These are phyloP conservation scores for Cosmopolites sordidus DNA, from an alignment of 2,888 invertebrate genomes.

Conservation along the genomic window DNA sequence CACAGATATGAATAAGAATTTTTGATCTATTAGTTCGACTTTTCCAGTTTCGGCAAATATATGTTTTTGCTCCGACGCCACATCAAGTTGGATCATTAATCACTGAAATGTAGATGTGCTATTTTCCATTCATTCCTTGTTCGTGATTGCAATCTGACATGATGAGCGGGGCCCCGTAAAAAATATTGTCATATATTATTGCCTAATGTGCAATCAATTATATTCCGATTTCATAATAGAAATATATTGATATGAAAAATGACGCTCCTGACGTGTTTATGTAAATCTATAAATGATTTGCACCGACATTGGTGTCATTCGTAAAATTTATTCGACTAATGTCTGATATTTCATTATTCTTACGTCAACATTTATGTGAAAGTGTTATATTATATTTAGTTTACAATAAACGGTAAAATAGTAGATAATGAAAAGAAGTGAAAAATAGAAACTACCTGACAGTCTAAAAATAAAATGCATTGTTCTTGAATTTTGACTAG, in stretches of 20 bases:
- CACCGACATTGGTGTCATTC: too few species aligned
- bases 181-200: slow-evolving; percentile 29
- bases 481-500: too few species aligned
- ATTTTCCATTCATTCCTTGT: slow-evolving; percentile 29
- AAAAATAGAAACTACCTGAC: too few species aligned
- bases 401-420: too few species aligned
- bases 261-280: too few species aligned
- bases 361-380: too few species aligned
- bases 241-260: slow-evolving; percentile 10
- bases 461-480: too few species aligned
- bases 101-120: slow-evolving; percentile 31
- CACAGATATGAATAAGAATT: slow-evolving; percentile 27
- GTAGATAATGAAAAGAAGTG: too few species aligned
- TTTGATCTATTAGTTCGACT: slow-evolving; percentile 35
- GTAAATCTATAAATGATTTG: too few species aligned
- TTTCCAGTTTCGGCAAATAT: slow-evolving; percentile 27
- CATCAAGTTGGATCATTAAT: slow-evolving; percentile 32
- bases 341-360: too few species aligned
- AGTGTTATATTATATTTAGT: too few species aligned
- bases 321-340: too few species aligned
- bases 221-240: slow-evolving; percentile 7
- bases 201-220: slow-evolving; percentile 25
- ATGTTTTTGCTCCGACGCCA: slow-evolving; percentile 30
- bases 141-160: slow-evolving; percentile 27
- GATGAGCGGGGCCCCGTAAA: slow-evolving; percentile 25